phyloP scores from a whole-genome alignment of 2,888 invertebrate genomes.

The Ferrisia virgata region DNA sequence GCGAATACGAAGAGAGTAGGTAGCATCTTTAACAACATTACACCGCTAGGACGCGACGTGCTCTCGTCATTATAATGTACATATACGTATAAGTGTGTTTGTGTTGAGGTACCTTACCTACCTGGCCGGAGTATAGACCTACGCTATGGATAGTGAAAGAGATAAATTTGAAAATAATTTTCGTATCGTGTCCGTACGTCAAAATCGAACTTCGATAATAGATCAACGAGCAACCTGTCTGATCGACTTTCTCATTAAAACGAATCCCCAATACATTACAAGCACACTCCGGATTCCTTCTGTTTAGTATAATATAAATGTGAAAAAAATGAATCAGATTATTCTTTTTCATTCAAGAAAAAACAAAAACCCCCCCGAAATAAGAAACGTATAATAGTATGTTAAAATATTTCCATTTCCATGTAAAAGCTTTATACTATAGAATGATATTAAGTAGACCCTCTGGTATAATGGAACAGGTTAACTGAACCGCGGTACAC shows the following conservation, averaged over 20 bases:
- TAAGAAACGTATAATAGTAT: too few species aligned
- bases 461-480: constrained; percentile 27
- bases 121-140: too few species aligned
- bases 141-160: too few species aligned
- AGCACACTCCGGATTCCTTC: not conserved
- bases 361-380: too few species aligned
- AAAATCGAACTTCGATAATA: not conserved
- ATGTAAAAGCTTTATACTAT: not conserved
- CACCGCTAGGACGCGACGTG: too few species aligned
- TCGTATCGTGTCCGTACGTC: not conserved
- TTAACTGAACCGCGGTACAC: not conserved
- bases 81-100: too few species aligned
- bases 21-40: too few species aligned
- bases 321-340: not conserved
- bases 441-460: too few species aligned
- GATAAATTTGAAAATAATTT: not conserved
- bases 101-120: too few species aligned
- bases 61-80: too few species aligned
- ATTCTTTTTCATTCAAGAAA: not conserved
- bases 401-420: not conserved
- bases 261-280: too few species aligned
- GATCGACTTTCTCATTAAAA: not conserved
- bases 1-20: not conserved
- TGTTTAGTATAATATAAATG: not conserved
- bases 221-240: not conserved